A percentile compares a stretch with the other conserved stretches of the same genome.
These are phyloP conservation scores for Emydocephalus ijimae DNA, from an alignment of 2,113 vertebrate genomes.

Conservation along the genomic window DNA sequence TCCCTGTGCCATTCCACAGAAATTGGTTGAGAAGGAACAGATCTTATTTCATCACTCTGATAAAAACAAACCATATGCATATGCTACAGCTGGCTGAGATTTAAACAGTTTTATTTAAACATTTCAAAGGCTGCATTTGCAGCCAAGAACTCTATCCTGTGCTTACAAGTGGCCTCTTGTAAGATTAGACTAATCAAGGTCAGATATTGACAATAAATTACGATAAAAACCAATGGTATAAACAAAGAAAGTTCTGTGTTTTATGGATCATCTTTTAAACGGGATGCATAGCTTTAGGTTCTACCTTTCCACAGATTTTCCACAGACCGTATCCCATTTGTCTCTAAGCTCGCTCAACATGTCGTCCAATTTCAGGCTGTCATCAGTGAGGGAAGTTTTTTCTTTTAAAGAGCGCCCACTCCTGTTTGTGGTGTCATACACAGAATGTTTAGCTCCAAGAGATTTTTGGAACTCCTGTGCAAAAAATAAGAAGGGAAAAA, in stretches of 20 bases:
- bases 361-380: slow-evolving; percentile 91
- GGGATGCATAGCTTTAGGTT: background rate
- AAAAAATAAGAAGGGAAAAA: slow-evolving; percentile 18
- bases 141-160: background rate
- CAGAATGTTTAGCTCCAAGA: slow-evolving; percentile 92
- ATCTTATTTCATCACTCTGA: background rate
- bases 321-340: slow-evolving; percentile 98
- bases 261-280: background rate
- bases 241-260: background rate
- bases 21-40: background rate
- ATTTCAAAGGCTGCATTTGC: background rate
- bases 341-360: slow-evolving; percentile 96
- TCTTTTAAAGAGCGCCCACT: slow-evolving; percentile 94
- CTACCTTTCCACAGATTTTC: slow-evolving; percentile 97
- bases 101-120: background rate
- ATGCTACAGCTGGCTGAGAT: background rate
- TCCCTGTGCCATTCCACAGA: background rate
- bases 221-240: background rate
- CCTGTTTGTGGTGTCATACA: slow-evolving; percentile 91
- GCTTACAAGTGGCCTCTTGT: background rate
- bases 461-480: slow-evolving; percentile 93
- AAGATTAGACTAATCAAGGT: background rate
- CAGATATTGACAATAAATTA: background rate
- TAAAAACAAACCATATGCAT: background rate
- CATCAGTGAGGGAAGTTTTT: slow-evolving; percentile 88